Conservation (phyloP, 2,888 invertebrate species). For the Lasioglossum marginatum region DNA sequence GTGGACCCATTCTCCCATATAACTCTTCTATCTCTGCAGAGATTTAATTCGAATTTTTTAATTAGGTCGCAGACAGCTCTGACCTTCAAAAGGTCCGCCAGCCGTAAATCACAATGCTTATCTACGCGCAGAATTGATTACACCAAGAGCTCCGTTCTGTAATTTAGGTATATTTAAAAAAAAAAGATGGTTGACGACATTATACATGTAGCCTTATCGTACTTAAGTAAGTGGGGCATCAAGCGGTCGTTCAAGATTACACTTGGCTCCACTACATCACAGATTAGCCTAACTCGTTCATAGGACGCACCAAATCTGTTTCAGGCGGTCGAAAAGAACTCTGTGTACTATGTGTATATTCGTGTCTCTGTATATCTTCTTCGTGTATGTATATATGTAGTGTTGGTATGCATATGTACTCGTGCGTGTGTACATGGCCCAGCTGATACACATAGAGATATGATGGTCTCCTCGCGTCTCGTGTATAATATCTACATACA, state of each 20-base stretch:
- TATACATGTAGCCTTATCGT: constrained; percentile 55
- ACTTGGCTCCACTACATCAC: constrained; percentile 68
- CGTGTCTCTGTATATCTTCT: too few species aligned
- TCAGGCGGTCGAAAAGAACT: constrained; percentile 1
- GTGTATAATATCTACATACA: constrained; percentile 75
- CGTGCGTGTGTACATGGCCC: not conserved
- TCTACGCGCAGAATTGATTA: constrained; percentile 1
- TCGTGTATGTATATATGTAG: too few species aligned
- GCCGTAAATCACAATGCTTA: not conserved
- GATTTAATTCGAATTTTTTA: not conserved
- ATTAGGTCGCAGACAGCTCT: not conserved
- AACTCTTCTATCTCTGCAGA: too few species aligned
- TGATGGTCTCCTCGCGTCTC: constrained; percentile 4
- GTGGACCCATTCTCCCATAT: not conserved
- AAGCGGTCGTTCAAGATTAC: constrained; percentile 42
- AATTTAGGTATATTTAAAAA: constrained; percentile 52
- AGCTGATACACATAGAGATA: constrained; percentile 17
- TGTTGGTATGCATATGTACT: not conserved
- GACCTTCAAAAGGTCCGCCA: not conserved
- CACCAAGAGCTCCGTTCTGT: not conserved
- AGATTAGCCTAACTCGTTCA: constrained; percentile 58
- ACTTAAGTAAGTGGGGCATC: constrained; percentile 60
- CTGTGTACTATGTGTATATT: not conserved
- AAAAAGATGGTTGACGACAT: constrained; percentile 22
- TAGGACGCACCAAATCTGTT: constrained; percentile 40